Base-by-base conservation (phyloP, 2,797 vertebrate genomes). In the Gambusia yucatana region DNA sequence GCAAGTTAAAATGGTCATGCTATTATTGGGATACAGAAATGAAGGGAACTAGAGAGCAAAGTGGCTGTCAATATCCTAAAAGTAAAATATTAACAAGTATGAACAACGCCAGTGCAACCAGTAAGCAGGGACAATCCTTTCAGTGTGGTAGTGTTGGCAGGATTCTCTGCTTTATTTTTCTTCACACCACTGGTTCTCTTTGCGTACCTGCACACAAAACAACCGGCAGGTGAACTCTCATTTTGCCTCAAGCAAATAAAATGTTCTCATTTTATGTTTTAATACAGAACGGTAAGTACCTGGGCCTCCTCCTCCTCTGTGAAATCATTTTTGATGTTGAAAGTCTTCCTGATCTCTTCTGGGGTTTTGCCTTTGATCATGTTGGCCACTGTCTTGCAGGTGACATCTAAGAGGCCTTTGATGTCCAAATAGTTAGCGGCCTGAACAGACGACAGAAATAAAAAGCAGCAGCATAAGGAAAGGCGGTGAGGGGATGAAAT, bases 141-240 rank as follows among this genome's bases (percentile, higher is more conserved):
- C 96, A 96, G 96, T 96, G 93, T 91, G 96, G 86, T 95, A 96
- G 95, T 94, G 94, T 96, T 94, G 82, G 81, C 80, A 94, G 95
- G 93, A 93, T 93, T 87, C 84, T 83, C 75, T 92, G 95, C 22
- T 30, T 90, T 95, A 99, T 94, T 99, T 99, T 91, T 99, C 98
- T 98, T 99, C 98, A 94, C 98, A 99, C 98, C 98, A 99, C 95
- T 99, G 98, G 96, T 99, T 99, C 94, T 98, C 98, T 96, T 98
- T 99, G 94, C 97, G 97, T 96, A 99, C 98, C 98, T 99, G 96
- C 0, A 4, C 77, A 87, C 5, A 1, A 85, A 13, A 85, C 33
- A 36, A 33, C 17, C 20, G 2, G 75, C 11, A 65, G n/a, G 41
- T 69, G 28, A 61, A 3, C 1, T 50, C 2, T 61, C 5, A 2